These are phyloP conservation scores for Siniperca knerii DNA, from an alignment of 2,113 vertebrate genomes.

Conservation along the genomic window DNA sequence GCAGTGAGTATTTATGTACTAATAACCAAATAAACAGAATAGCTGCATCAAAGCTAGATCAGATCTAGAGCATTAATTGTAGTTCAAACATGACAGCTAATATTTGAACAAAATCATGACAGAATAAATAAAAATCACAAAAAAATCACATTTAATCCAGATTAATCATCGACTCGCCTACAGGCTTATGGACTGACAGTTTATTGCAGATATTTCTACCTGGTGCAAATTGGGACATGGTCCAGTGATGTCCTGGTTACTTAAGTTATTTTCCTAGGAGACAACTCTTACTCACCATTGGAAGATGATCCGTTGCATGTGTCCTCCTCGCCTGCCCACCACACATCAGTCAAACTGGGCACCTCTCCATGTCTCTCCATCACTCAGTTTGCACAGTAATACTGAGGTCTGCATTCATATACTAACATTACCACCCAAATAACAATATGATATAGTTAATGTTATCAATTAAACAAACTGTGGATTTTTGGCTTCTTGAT, in stretches of 20 bases:
- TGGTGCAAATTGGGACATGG: slow-evolving; percentile 3
- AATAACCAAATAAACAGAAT: slow-evolving; percentile 12
- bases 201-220: not conserved
- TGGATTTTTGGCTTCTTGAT: not conserved
- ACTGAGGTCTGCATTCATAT: not conserved
- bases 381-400: not conserved
- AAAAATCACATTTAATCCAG: slow-evolving; percentile 2
- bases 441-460: not conserved
- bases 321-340: slow-evolving; percentile 20
- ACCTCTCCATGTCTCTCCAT: slow-evolving; percentile 9
- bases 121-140: slow-evolving; percentile 1
- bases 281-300: slow-evolving; percentile 4
- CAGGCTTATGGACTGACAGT: slow-evolving; percentile 10
- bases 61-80: slow-evolving; percentile 6
- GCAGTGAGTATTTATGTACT: not conserved
- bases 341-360: slow-evolving; percentile 33
- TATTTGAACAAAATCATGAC: slow-evolving; percentile 19
- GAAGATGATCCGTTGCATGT: slow-evolving; percentile 12
- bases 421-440: not conserved
- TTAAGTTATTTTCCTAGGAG: slow-evolving; percentile 11
- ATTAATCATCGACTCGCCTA: not conserved
- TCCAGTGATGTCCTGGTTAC: slow-evolving; percentile 22
- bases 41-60: slow-evolving; percentile 4
- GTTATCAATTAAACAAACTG: not conserved
- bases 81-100: slow-evolving; percentile 19